Evolutionary conservation across 2,888 invertebrate species (phyloP).

Genomic region (Gymnosoma rotundatum): DNA sequence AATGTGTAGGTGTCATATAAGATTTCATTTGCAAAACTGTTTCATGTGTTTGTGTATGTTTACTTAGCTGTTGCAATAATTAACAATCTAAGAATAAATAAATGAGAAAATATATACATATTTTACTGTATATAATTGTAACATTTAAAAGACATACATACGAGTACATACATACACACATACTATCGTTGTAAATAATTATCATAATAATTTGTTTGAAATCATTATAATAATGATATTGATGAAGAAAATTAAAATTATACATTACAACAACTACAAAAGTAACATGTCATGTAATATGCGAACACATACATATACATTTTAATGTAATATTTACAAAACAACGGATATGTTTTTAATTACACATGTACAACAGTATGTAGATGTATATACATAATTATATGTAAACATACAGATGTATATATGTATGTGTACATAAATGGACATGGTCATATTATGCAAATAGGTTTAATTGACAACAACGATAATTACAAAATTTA

Average conservation of each 20-base stretch:
- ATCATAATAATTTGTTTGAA: constrained; percentile 60
- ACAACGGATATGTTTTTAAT: constrained; percentile 48
- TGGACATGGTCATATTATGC: constrained; percentile 67
- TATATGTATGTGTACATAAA: constrained; percentile 6
- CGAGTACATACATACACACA: background rate
- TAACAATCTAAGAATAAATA: constrained; percentile 53
- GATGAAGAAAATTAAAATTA: constrained; percentile 55
- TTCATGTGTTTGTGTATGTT: constrained; percentile 12
- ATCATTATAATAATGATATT: constrained; percentile 54
- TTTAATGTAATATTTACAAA: constrained; percentile 55
- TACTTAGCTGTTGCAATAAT: constrained; percentile 50
- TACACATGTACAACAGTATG: constrained; percentile 19
- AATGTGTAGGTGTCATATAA: constrained; percentile 34
- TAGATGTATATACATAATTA: background rate
- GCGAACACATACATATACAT: constrained; percentile 23
- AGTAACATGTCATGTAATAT: constrained; percentile 57
- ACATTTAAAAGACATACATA: background rate
- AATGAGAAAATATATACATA: constrained; percentile 22
- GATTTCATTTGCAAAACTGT: constrained; percentile 6
- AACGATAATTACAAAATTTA: constrained; percentile 70
- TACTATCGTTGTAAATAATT: constrained; percentile 53
- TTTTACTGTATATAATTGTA: background rate
- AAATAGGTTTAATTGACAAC: constrained; percentile 73
- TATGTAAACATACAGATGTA: background rate
- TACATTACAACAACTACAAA: constrained; percentile 49